Evolutionary conservation across 2,797 vertebrate genomes (phyloP).

Genomic region (Zenarchopterus dispar): DNA sequence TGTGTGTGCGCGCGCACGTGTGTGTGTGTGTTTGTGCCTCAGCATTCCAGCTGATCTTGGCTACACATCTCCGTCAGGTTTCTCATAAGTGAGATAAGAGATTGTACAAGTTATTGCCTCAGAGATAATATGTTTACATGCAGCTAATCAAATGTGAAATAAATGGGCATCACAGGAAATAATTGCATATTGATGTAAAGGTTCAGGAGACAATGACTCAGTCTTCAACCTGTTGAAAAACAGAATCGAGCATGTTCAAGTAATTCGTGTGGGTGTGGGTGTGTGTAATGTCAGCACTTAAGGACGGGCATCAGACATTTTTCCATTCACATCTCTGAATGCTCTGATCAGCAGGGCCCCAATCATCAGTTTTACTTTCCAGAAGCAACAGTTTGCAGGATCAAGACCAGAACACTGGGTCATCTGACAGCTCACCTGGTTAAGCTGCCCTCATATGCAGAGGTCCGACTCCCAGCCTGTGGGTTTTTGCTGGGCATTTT

Average conservation of each 20-base stretch:
- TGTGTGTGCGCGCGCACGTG: not conserved
- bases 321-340: too few species aligned
- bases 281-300: not conserved
- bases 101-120: conserved; percentile 46
- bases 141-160: conserved; percentile 26
- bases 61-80: conserved; percentile 43
- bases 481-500: too few species aligned
- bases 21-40: conserved; percentile 30
- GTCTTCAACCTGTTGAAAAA: conserved; percentile 5
- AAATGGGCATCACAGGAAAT: conserved; percentile 4
- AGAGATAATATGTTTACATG: conserved; percentile 27
- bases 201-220: not conserved
- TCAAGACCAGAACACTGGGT: not conserved
- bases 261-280: not conserved
- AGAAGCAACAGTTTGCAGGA: not conserved
- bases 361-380: not conserved
- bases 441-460: too few species aligned
- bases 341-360: not conserved
- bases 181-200: conserved; percentile 21
- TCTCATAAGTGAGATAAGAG: conserved; percentile 62
- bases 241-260: too few species aligned
- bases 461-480: too few species aligned
- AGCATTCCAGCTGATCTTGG: conserved; percentile 43
- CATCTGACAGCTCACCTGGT: too few species aligned
- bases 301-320: not conserved